Evolutionary conservation across 2,888 invertebrate species (phyloP).

Genomic region (Aphodius sticticus): DNA sequence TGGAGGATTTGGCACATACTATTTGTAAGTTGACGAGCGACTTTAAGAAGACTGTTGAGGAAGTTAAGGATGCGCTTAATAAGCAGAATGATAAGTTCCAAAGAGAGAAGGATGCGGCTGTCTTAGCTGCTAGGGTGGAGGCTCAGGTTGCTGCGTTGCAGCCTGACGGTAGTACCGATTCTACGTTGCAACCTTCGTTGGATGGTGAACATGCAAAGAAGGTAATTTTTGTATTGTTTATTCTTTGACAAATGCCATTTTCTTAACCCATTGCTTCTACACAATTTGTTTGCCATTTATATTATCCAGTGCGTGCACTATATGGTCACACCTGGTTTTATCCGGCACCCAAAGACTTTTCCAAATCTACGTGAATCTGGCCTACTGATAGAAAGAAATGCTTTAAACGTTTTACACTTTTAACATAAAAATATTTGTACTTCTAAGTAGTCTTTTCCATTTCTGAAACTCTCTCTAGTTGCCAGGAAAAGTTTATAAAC

Average conservation of each 20-base stretch:
- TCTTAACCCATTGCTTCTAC: no score
- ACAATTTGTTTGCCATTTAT: no score
- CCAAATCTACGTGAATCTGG: no score
- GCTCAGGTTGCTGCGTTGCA: constrained; percentile 67
- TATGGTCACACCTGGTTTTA: no score
- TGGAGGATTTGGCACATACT: constrained; percentile 75
- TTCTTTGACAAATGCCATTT: constrained; percentile 8
- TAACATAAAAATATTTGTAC: no score
- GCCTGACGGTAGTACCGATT: constrained; percentile 62
- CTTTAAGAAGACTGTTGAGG: constrained; percentile 73
- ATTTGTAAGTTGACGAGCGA: constrained; percentile 74
- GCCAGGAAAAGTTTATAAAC: no score
- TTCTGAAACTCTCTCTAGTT: no score
- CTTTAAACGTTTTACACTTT: no score
- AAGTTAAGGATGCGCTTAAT: constrained; percentile 72
- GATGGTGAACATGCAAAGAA: constrained; percentile 75
- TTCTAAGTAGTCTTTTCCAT: no score
- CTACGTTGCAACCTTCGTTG: constrained; percentile 65
- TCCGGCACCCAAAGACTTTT: no score
- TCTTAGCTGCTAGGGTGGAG: constrained; percentile 73
- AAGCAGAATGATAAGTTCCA: constrained; percentile 71
- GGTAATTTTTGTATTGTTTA: constrained; percentile 59
- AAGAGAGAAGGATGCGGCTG: constrained; percentile 72
- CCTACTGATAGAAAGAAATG: no score
- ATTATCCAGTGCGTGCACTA: no score